Conservation (phyloP, 2,113 vertebrate species). For the Ailuropoda melanoleuca region DNA sequence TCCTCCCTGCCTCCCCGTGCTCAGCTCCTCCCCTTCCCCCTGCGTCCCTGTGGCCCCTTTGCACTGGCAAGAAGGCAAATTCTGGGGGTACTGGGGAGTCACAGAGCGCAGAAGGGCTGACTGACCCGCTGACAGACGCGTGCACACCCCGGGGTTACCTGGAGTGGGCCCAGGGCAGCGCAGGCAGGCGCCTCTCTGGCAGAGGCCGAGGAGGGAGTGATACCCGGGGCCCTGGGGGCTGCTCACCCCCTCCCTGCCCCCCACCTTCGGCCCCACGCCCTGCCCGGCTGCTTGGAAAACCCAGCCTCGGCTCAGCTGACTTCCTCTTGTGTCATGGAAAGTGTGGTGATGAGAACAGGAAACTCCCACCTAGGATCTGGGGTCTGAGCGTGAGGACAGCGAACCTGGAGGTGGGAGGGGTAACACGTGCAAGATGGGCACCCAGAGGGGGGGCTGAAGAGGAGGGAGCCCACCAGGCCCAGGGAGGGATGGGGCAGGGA, state of each 20-base stretch:
- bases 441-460: background rate
- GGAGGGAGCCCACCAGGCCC: background rate
- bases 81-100: background rate
- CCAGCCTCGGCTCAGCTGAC: constrained; percentile 56
- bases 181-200: background rate
- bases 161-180: background rate
- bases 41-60: background rate
- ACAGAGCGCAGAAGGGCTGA: background rate
- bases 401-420: background rate
- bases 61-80: background rate
- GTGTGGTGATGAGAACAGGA: constrained; percentile 57
- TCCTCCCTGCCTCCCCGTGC: background rate
- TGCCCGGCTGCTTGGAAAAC: constrained; percentile 61
- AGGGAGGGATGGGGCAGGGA: too few relatives aligned
- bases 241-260: background rate
- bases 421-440: background rate
- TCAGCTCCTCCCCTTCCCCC: background rate
- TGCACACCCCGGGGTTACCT: constrained; percentile 45
- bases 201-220: constrained; percentile 22
- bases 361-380: constrained; percentile 57
- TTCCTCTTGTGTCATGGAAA: constrained; percentile 81
- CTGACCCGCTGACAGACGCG: background rate
- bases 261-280: background rate
- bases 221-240: constrained; percentile 2
- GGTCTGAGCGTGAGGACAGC: background rate